These are phyloP conservation scores for Candidula unifasciata DNA, from an alignment of 2,888 invertebrate genomes.

Conservation along the genomic window DNA sequence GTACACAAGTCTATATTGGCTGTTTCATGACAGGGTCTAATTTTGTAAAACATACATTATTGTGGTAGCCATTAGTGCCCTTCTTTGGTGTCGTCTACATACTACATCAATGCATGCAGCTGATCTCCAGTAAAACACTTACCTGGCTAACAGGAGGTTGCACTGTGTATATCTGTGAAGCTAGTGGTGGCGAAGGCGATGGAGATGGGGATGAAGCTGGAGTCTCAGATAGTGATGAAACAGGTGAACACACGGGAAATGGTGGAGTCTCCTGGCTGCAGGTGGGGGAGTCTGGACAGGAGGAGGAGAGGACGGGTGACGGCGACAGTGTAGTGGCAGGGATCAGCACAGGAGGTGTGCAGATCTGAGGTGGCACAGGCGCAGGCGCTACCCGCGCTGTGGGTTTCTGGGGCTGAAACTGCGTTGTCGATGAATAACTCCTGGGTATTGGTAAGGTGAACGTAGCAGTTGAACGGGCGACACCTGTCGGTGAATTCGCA, in stretches of 20 bases:
- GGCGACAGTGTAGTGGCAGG: conserved; percentile 28
- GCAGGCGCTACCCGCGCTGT: conserved; percentile 45
- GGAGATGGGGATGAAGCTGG: conserved; percentile 41
- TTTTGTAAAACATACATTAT: no score
- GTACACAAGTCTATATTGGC: no score
- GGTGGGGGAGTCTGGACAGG: conserved; percentile 29
- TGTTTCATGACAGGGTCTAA: no score
- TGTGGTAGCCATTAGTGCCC: not conserved
- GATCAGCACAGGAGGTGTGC: not conserved
- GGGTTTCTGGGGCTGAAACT: conserved; percentile 42
- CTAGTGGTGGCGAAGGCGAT: conserved; percentile 22
- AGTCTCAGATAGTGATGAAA: conserved; percentile 31
- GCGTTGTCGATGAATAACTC: conserved; percentile 39
- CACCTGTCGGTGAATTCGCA: not conserved
- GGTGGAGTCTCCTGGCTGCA: conserved; percentile 23
- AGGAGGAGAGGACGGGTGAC: conserved; percentile 28
- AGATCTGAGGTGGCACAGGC: conserved; percentile 12
- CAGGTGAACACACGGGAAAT: conserved; percentile 33
- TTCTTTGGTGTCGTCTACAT: no score
- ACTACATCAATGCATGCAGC: not conserved
- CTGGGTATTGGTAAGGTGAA: conserved; percentile 12
- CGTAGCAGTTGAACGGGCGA: not conserved
- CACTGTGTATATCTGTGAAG: conserved; percentile 26
- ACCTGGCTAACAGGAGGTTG: conserved; percentile 40
- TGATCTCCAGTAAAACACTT: not conserved